phyloP scores from a whole-genome alignment of 1,140 invertebrate genomes.

The Scaptomyza pallida region DNA sequence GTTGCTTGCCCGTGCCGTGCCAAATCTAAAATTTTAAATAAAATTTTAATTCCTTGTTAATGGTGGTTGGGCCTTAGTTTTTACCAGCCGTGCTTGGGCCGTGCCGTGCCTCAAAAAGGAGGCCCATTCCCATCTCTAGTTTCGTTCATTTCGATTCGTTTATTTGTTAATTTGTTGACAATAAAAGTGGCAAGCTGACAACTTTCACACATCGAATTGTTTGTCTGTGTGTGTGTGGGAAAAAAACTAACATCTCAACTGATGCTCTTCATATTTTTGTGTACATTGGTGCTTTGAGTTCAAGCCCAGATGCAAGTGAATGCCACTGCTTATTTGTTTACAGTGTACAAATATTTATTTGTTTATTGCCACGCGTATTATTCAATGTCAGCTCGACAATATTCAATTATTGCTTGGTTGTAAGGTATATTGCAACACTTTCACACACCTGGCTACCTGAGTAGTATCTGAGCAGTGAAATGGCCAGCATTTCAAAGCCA shows the following conservation, averaged over 20 bases:
- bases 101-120: no score
- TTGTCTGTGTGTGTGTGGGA: neutral
- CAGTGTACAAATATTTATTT: constrained; percentile 24
- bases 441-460: constrained; percentile 56
- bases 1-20: no score
- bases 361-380: constrained; percentile 51
- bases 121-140: no score
- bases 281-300: neutral
- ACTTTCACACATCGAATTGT: constrained; percentile 70
- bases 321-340: constrained; percentile 2
- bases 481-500: constrained; percentile 53
- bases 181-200: constrained; percentile 75
- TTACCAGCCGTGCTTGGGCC: no score
- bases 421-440: constrained; percentile 70
- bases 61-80: no score
- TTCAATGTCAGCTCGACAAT: constrained; percentile 67
- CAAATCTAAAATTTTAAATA: no score
- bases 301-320: constrained; percentile 36
- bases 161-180: constrained; percentile 73
- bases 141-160: constrained; percentile 15
- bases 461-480: constrained; percentile 56
- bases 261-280: constrained; percentile 10
- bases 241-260: neutral
- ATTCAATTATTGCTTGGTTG: constrained; percentile 51
- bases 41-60: no score